Evolutionary conservation across 2,113 vertebrate species (phyloP), one percentile per base, ranked within the genome.

Genomic region (Varanus komodoensis): DNA sequence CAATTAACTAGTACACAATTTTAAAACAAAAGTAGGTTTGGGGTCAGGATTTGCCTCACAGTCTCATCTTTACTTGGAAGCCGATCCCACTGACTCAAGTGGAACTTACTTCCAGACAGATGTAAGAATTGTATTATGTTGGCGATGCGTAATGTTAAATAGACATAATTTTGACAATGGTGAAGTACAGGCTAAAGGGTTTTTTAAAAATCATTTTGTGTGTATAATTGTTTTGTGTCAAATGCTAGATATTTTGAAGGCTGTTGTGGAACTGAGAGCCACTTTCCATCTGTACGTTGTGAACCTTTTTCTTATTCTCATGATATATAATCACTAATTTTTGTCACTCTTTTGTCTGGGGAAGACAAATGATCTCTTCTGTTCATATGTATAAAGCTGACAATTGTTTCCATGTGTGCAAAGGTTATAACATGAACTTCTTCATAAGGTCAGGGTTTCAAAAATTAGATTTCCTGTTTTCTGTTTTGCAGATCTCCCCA

Each of bases 401-500:
- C 11, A 21, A n/a, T 67, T 84, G 57, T 89, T 89, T 78, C 32
- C 23, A 52, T 32, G 21, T 17, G 6, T 84, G 12, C 44, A 78
- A 78, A 69, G 4, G 15, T 79, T 19, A 12, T 44, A 34, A 34
- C n/a, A 21, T 79, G 23, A 79, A 29, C n/a, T 68, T 44, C 23
- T 52, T 85, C 61, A 38, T 69, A 78, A 89, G 29, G 68, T 61
- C 50, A 48, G 23, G 23, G 21, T 69, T 85, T 79, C 52, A 50
- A 54, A 38, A 67, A 52, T 38, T 44, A 11, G 29, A 32, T 92
- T 48, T 93, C 91, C 89, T 92, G 21, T 91, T 92, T 89, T 91
- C 68, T 61, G 93, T 73, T 90, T 89, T 34, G 34, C 93, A 99
- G 99, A 99, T 93, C 98, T 99, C 91, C 99, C 99, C 32, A 98